Conservation (phyloP, 2,113 vertebrate species). For the Amphiprion percula region DNA sequence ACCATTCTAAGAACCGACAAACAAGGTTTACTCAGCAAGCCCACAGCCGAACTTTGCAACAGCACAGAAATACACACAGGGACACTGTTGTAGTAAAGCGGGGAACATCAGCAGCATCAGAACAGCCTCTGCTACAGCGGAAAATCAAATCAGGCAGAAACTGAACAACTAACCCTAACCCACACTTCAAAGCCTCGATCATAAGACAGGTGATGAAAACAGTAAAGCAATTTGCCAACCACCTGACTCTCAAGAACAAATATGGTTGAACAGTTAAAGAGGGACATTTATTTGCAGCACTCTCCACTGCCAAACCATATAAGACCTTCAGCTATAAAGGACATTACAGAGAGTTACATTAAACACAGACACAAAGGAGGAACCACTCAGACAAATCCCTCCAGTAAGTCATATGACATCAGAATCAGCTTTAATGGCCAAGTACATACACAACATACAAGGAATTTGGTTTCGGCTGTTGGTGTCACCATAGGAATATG, state of each 20-base stretch:
- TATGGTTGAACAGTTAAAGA: background rate
- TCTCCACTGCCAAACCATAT: background rate
- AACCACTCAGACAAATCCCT: background rate
- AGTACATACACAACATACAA: too few species aligned
- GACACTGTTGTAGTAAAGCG: slow-evolving; percentile 14
- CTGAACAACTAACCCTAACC: background rate
- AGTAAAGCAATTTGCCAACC: slow-evolving; percentile 15
- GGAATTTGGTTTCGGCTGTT: too few species aligned
- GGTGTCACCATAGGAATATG: too few species aligned
- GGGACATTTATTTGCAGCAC: slow-evolving; percentile 5
- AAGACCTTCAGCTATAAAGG: background rate
- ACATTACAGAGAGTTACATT: background rate
- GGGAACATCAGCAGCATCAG: slow-evolving; percentile 1
- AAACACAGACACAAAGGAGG: background rate
- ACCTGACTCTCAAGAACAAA: slow-evolving; percentile 12
- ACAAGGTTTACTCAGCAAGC: background rate
- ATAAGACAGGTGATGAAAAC: slow-evolving; percentile 34
- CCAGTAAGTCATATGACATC: background rate
- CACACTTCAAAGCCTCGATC: slow-evolving; percentile 37
- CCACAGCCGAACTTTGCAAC: slow-evolving; percentile 6
- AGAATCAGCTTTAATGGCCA: too few species aligned
- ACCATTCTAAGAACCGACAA: background rate
- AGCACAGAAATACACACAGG: slow-evolving; percentile 10
- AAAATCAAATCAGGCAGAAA: slow-evolving; percentile 47
- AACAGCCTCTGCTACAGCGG: slow-evolving; percentile 3